Conservation (phyloP, 2,113 vertebrate genomes). For the Toxostoma redivivum region DNA sequence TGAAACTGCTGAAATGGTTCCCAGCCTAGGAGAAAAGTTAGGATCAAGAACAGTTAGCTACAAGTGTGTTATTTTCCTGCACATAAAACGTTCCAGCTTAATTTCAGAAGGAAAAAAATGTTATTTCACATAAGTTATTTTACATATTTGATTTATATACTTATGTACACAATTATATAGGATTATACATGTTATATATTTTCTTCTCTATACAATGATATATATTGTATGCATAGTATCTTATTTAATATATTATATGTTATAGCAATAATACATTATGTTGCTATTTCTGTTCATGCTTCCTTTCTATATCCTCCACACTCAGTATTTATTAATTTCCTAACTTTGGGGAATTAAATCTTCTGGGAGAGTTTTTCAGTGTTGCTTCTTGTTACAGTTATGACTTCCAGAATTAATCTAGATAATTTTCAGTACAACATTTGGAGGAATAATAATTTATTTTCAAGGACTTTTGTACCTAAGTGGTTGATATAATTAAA, state of each 20-base stretch:
- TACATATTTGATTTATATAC: neutral
- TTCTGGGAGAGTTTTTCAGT: neutral
- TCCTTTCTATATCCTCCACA: neutral
- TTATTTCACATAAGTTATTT: neutral
- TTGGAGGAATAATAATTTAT: neutral
- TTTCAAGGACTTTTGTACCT: neutral
- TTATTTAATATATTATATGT: neutral
- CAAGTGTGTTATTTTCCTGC: neutral
- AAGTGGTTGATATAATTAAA: neutral
- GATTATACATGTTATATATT: neutral
- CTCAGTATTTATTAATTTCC: neutral
- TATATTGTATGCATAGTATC: neutral
- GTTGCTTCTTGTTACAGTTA: neutral
- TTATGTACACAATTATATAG: neutral
- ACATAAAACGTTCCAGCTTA: neutral
- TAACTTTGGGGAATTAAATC: neutral
- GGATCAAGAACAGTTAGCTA: neutral
- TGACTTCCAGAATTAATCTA: neutral
- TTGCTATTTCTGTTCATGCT: neutral
- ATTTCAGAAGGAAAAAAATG: neutral
- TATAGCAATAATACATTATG: neutral
- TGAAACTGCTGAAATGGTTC: neutral
- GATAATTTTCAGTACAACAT: neutral
- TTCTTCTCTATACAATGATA: neutral
- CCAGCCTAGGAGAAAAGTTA: neutral